Evolutionary conservation across 2,888 invertebrate species (phyloP), one percentile per base, ranked within the genome.

Genomic region (Antheraea assamensis): DNA sequence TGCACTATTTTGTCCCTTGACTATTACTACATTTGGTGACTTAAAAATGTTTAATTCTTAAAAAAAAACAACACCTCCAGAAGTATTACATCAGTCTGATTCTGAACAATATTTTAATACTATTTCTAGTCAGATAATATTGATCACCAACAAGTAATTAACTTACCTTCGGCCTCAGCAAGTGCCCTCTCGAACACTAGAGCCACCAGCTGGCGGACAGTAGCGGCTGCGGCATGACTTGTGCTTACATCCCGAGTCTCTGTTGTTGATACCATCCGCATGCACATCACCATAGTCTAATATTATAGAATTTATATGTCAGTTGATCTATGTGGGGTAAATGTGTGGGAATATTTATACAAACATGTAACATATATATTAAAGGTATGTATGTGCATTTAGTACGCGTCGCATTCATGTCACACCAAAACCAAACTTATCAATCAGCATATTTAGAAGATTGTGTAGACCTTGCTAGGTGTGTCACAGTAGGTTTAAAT

Each of bases 171-270:
- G 81, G 97, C 96, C 88, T 97, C 97, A 0, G 96, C 96, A 19
- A 97, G 95, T 3, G 98, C 98, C 72, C 98, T 95, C 85, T 98
- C 98, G 91, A 98, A 98, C 4, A 98, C 98, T 74, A 98, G 95
- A 31, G 98, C 98, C 31, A 99, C 98, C 47, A 99, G 95, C 87
- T 99, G 99, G 31, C 99, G 95, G 42, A 99, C 98, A 1, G 99
- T 99, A 52, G 99, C 99, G 2, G 99, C 99, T 13, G 99, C 99
- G 19, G 99, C 99, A 90, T 99, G 99, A 72, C 98, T 98, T 68
- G 99, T 99, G 76, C 98, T 98, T 17, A 92, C 91, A 82, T 94
- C 94, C 15, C 94, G 92, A 3, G 97, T 96, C 93, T 99, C 99
- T 90, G 98, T 98, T 13, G 98, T 97, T 82, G 98, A 98, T 88